phyloP scores from a whole-genome alignment of 30 jellyfish, hydroid and myxozoan species.

The Aurelia aurita region DNA sequence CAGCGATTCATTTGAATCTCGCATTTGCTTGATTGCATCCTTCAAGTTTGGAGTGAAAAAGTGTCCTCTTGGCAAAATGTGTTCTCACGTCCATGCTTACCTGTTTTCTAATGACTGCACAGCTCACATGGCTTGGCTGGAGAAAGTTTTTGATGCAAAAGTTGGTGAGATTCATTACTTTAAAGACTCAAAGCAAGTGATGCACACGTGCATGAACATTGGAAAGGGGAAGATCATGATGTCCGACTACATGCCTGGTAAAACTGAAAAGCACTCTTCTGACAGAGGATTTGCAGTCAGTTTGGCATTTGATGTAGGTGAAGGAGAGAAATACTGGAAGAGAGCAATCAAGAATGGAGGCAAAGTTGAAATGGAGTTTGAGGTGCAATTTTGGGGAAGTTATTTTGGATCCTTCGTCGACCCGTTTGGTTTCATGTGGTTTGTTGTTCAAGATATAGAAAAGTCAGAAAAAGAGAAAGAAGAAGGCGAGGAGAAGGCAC shows the following conservation, averaged over 20 bases:
- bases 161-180: conserved; percentile 42
- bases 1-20: not conserved
- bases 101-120: conserved; percentile 39
- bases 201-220: conserved; percentile 57
- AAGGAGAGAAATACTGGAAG: conserved; percentile 47
- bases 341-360: conserved; percentile 52
- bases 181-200: conserved; percentile 32
- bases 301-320: conserved; percentile 22
- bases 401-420: conserved; percentile 52
- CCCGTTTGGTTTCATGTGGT: conserved; percentile 54
- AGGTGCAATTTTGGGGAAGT: conserved; percentile 63
- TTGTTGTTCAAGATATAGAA: conserved; percentile 23
- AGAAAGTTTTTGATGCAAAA: conserved; percentile 46
- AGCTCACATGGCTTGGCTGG: conserved; percentile 53
- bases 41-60: too few relatives aligned
- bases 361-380: conserved; percentile 22
- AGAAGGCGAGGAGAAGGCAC: not conserved
- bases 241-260: conserved; percentile 49
- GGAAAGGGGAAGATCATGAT: conserved; percentile 54
- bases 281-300: conserved; percentile 49
- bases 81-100: conserved; percentile 33
- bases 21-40: too few relatives aligned
- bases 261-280: conserved; percentile 21
- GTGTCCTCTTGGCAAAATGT: not conserved
- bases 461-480: not conserved